phyloP scores from a whole-genome alignment of 1,140 invertebrate species.

The Lordiphosa mommai region DNA sequence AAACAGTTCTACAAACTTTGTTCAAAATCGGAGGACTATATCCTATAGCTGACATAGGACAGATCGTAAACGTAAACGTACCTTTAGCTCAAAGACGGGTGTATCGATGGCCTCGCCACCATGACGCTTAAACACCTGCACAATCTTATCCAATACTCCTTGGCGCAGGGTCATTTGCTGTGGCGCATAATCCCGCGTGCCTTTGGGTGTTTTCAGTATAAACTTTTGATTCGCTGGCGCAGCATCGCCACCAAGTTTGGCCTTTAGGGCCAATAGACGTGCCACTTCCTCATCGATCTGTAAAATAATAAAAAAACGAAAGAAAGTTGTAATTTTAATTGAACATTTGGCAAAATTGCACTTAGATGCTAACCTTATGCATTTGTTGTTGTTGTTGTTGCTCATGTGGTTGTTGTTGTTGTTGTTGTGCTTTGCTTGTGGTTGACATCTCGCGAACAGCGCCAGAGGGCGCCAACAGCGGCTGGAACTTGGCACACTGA shows the following conservation, averaged over 20 bases:
- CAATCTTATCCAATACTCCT: constrained; percentile 93
- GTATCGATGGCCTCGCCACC: constrained; percentile 99
- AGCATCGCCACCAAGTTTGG: constrained; percentile 84
- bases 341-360: constrained; percentile 12
- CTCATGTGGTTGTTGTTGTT: constrained; percentile 38
- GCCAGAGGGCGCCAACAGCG: constrained; percentile 50
- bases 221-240: constrained; percentile 85
- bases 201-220: constrained; percentile 95
- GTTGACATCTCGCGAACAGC: constrained; percentile 41
- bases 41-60: too few species aligned
- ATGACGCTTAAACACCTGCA: constrained; percentile 95
- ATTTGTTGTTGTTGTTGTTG: constrained; percentile 66
- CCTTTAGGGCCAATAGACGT: constrained; percentile 90
- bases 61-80: too few species aligned
- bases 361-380: constrained; percentile 78
- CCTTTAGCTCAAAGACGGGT: constrained; percentile 98
- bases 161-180: constrained; percentile 96
- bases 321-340: constrained; percentile 4
- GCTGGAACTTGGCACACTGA: constrained; percentile 61
- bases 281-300: constrained; percentile 90
- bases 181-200: constrained; percentile 96
- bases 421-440: constrained; percentile 40
- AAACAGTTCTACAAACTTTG: too few species aligned
- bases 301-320: constrained; percentile 44
- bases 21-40: too few species aligned